A percentile compares a stretch with the other conserved stretches of the same genome.
phyloP scores from a whole-genome alignment of 1,140 invertebrate genomes.

The Choristoneura fumiferana region DNA sequence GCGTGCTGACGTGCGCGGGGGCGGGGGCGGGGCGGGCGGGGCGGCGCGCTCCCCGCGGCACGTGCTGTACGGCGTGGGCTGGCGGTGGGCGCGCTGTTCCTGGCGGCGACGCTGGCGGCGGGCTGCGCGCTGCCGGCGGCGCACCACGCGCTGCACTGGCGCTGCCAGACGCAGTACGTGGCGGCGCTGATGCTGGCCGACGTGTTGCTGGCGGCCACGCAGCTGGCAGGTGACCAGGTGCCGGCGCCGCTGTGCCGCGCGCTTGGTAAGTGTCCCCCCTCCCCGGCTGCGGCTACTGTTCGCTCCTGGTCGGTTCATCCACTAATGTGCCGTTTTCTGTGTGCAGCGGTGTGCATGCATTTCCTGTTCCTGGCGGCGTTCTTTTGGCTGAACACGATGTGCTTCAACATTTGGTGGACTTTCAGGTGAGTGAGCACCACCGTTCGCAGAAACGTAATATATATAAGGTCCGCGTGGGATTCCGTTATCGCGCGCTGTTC shows the following conservation, averaged over 20 bases:
- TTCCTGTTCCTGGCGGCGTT: slow-evolving; percentile 96
- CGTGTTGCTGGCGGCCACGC: slow-evolving; percentile 86
- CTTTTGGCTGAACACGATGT: slow-evolving; percentile 98
- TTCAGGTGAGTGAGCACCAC: slow-evolving; percentile 90
- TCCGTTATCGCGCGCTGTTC: too few relatives aligned
- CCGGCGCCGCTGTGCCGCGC: slow-evolving; percentile 80
- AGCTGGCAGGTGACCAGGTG: slow-evolving; percentile 81
- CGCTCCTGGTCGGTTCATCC: too few relatives aligned
- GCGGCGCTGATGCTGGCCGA: slow-evolving; percentile 88
- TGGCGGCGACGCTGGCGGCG: slow-evolving; percentile 86
- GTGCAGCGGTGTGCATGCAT: slow-evolving; percentile 90
- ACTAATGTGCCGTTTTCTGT: slow-evolving; percentile 44
- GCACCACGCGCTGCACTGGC: slow-evolving; percentile 91
- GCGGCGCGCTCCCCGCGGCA: slow-evolving; percentile 49
- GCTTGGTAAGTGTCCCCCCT: slow-evolving; percentile 79
- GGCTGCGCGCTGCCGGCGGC: slow-evolving; percentile 87
- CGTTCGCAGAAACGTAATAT: too few relatives aligned
- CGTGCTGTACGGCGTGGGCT: slow-evolving; percentile 85
- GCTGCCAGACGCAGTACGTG: slow-evolving; percentile 90
- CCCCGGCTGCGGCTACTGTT: too few relatives aligned
- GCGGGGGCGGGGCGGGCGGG: slow-evolving; percentile 71
- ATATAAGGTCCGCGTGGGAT: too few relatives aligned
- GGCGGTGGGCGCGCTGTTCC: slow-evolving; percentile 87
- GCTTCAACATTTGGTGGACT: slow-evolving; percentile 97
- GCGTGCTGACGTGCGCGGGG: slow-evolving; percentile 83